Conservation (phyloP, 2,113 vertebrate genomes). For the Syngnathus scovelli region DNA sequence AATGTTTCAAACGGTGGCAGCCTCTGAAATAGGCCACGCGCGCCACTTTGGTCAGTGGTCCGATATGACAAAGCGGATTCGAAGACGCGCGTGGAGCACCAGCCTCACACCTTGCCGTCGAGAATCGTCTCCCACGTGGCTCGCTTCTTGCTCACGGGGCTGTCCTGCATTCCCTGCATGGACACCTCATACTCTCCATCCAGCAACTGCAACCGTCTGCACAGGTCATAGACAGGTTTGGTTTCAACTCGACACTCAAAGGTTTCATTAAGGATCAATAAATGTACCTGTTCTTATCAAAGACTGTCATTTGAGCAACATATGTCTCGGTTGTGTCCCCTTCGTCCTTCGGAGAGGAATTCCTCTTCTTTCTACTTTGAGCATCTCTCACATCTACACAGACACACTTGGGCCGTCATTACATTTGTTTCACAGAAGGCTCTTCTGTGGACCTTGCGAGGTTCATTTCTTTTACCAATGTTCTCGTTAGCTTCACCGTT, state of each 20-base stretch:
- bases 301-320: slow-evolving; percentile 97
- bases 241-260: too few species aligned
- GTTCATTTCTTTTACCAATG: slow-evolving; percentile 73
- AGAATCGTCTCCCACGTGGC: slow-evolving; percentile 98
- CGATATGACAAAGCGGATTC: background rate
- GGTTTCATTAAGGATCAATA: background rate
- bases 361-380: slow-evolving; percentile 14
- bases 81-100: too few species aligned
- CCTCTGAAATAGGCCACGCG: slow-evolving; percentile 67
- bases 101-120: slow-evolving; percentile 83
- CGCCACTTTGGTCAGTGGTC: background rate
- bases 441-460: background rate
- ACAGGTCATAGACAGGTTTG: background rate
- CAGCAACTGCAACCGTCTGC: slow-evolving; percentile 89
- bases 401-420: background rate
- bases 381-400: slow-evolving; percentile 84
- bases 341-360: slow-evolving; percentile 72
- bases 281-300: slow-evolving; percentile 94
- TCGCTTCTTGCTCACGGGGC: slow-evolving; percentile 95
- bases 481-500: slow-evolving; percentile 95
- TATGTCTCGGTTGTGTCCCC: slow-evolving; percentile 83
- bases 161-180: slow-evolving; percentile 98
- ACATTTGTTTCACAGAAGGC: background rate
- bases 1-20: slow-evolving; percentile 98
- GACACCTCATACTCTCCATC: slow-evolving; percentile 98